Base-by-base conservation (phyloP, 2,888 invertebrate genomes). In the Zaprionus bogoriensis region DNA sequence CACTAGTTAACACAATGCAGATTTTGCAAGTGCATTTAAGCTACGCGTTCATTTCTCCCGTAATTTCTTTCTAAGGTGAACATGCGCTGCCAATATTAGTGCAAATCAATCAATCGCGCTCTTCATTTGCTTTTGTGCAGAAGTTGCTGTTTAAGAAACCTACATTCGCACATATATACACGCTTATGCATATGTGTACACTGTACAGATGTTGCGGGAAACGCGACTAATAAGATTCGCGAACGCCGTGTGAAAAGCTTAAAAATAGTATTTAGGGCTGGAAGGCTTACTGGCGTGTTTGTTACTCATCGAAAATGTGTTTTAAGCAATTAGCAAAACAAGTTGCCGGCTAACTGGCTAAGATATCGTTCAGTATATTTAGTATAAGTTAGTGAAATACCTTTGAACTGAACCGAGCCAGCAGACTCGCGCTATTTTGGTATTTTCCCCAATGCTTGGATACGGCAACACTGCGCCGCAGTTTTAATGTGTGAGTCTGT, bases 401-500 rank as follows among this genome's bases (percentile, higher is more conserved):
- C n/a, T n/a, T n/a, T n/a, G n/a, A n/a, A n/a, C n/a, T n/a, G n/a
- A n/a, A n/a, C n/a, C n/a, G n/a, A n/a, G n/a, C n/a, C n/a, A n/a
- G 27, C 5, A 7, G 28, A 6, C 9, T 45, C 5, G 5, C 12
- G 6, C 3, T 19, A 22, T 22, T 38, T 51, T 59, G 25, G 61
- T 58, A 65, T 69, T 69, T 27, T 23, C 12, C n/a, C n/a, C 12
- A 22, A 4, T 32, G 30, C 6, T 12, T 4, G 10, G 3, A 4
- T 5, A 39, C 42, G 57, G 79, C 32, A 71, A 70, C 75, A 78
- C 59, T 68, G 10, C 19, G 4, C 17, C 4, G 41, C 57, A 77
- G 64, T 77, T 54, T 45, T 68, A 57, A 60, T 63, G 59, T 63
- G 59, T 44, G 74, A 64, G 75, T 62, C 75, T 79, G 83, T 81